Evolutionary conservation across 2,888 invertebrate species (phyloP).

Genomic region (Merodon equestris): DNA sequence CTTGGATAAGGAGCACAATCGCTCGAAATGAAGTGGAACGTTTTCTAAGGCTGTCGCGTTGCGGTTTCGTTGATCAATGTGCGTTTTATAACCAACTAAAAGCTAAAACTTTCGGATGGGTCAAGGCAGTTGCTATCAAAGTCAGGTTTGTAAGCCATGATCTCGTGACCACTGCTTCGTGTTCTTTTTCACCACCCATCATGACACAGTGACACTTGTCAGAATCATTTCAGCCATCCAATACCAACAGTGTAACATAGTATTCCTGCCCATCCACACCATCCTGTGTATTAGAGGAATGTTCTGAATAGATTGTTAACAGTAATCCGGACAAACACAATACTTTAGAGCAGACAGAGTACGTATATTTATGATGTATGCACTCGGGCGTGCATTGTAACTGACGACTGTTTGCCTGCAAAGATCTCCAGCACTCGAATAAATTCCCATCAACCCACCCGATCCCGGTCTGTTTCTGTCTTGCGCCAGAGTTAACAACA

Average conservation of each 20-base stretch:
- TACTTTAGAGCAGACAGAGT: conserved; percentile 32
- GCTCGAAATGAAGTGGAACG: conserved; percentile 53
- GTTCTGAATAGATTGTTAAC: not conserved
- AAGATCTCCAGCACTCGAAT: not conserved
- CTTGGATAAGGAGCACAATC: conserved; percentile 40
- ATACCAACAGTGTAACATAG: no score
- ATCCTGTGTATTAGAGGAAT: no score
- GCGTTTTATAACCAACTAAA: not conserved
- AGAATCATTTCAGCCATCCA: no score
- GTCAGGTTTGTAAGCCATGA: no score
- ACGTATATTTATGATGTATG: conserved; percentile 55
- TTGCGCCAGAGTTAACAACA: not conserved
- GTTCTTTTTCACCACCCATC: no score
- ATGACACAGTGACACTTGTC: no score
- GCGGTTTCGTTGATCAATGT: conserved; percentile 5
- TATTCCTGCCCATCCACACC: no score
- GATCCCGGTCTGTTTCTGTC: not conserved
- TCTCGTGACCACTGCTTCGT: no score
- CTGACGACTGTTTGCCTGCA: conserved; percentile 40
- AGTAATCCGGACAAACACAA: conserved; percentile 12
- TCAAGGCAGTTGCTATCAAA: no score
- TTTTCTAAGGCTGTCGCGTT: conserved; percentile 40
- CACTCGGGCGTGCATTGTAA: conserved; percentile 42
- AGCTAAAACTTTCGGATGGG: no score
- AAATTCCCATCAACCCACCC: not conserved